Conservation (phyloP, 2,888 invertebrate species). For the Yponomeuta sedellus region DNA sequence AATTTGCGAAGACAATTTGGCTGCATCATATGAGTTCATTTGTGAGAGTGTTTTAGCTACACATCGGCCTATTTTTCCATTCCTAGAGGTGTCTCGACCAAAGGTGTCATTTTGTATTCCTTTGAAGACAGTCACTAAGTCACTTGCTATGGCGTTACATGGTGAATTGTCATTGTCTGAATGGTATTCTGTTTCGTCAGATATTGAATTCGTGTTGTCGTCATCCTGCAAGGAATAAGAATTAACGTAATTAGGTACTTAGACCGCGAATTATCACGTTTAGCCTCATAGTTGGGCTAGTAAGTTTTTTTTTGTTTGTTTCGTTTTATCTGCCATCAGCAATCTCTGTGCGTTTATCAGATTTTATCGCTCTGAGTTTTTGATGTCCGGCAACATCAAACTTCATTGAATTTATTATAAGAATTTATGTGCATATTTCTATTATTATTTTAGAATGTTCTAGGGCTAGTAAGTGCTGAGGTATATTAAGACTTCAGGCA, state of each 20-base stretch:
- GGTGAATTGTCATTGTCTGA: background rate
- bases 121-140: constrained; percentile 46
- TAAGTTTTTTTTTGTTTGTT: too few species aligned
- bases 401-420: too few species aligned
- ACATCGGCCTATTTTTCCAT: constrained; percentile 44
- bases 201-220: background rate
- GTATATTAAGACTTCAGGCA: too few species aligned
- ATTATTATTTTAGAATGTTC: too few species aligned
- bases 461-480: too few species aligned
- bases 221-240: background rate
- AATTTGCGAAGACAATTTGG: constrained; percentile 46
- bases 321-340: too few species aligned
- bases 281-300: too few species aligned
- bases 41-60: constrained; percentile 47
- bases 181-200: background rate
- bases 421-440: too few species aligned
- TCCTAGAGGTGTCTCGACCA: constrained; percentile 42
- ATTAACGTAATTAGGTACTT: background rate
- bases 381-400: too few species aligned
- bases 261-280: too few species aligned
- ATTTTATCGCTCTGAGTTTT: too few species aligned
- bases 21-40: constrained; percentile 54
- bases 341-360: too few species aligned
- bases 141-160: constrained; percentile 47
- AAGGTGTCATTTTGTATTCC: constrained; percentile 54